Evolutionary conservation across 2,113 vertebrate species (phyloP).

Genomic region (Equus przewalskii): DNA sequence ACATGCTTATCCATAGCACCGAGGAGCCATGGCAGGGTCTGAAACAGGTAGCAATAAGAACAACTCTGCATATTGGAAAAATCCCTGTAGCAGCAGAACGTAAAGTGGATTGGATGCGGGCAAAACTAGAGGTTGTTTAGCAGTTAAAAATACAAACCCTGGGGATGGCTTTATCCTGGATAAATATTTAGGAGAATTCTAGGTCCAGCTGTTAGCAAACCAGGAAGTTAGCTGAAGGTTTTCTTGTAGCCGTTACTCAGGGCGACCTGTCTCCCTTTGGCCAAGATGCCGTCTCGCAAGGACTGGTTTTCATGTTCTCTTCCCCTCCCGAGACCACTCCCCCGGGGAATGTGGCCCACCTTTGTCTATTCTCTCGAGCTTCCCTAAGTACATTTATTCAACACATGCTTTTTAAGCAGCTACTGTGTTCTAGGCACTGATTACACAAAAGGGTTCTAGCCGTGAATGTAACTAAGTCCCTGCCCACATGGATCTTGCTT

Average conservation of each 20-base stretch:
- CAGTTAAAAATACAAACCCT: neutral
- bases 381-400: neutral
- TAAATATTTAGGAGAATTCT: neutral
- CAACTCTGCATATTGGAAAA: neutral
- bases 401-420: neutral
- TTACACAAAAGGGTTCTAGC: neutral
- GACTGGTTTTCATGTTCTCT: neutral
- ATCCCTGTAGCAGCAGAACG: neutral
- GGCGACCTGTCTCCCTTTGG: neutral
- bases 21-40: neutral
- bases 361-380: neutral
- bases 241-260: neutral
- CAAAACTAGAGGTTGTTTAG: neutral
- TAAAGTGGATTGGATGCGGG: neutral
- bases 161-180: neutral
- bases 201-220: neutral
- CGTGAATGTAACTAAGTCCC: neutral
- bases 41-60: neutral
- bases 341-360: neutral
- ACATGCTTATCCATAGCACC: rapidly evolving
- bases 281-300: neutral
- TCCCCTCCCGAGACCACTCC: neutral
- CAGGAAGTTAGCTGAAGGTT: neutral
- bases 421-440: neutral
- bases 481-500: neutral